These are phyloP conservation scores for Dexiosoma caninum DNA, from an alignment of 2,888 invertebrate genomes.

Conservation along the genomic window DNA sequence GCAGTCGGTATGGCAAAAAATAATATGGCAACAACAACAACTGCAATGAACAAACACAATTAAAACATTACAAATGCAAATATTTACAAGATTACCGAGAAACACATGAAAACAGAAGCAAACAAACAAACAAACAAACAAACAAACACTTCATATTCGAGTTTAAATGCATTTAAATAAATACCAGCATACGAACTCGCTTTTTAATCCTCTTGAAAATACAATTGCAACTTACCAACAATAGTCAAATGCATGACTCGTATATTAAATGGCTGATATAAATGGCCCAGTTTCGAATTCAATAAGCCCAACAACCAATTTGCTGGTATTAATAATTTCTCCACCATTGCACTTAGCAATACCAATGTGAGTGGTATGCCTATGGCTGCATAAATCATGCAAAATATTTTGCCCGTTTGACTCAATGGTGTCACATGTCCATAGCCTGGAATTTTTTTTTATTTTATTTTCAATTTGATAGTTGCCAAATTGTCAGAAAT, in stretches of 20 bases:
- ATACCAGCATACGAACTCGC: neutral
- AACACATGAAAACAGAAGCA: too few species aligned
- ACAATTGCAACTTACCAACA: constrained; percentile 79
- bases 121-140: too few species aligned
- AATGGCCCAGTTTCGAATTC: constrained; percentile 84
- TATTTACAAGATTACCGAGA: neutral
- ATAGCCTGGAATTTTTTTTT: constrained; percentile 82
- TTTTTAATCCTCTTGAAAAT: neutral
- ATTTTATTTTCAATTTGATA: too few species aligned
- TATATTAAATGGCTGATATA: constrained; percentile 86
- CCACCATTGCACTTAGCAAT: constrained; percentile 88
- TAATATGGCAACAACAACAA: constrained; percentile 80
- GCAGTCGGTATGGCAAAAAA: constrained; percentile 87
- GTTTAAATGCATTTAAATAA: neutral
- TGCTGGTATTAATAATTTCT: constrained; percentile 87
- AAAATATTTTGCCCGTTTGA: constrained; percentile 91
- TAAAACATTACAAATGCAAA: neutral
- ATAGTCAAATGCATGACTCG: constrained; percentile 86
- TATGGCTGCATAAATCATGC: constrained; percentile 89
- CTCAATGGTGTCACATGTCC: constrained; percentile 93
- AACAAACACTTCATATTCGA: too few species aligned
- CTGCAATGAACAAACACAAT: constrained; percentile 75
- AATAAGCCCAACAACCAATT: constrained; percentile 83
- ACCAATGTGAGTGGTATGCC: constrained; percentile 93
- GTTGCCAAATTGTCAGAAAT: neutral